These are phyloP conservation scores for Gopherus evgoodei DNA, from an alignment of 2,113 vertebrate genomes.

Conservation along the genomic window DNA sequence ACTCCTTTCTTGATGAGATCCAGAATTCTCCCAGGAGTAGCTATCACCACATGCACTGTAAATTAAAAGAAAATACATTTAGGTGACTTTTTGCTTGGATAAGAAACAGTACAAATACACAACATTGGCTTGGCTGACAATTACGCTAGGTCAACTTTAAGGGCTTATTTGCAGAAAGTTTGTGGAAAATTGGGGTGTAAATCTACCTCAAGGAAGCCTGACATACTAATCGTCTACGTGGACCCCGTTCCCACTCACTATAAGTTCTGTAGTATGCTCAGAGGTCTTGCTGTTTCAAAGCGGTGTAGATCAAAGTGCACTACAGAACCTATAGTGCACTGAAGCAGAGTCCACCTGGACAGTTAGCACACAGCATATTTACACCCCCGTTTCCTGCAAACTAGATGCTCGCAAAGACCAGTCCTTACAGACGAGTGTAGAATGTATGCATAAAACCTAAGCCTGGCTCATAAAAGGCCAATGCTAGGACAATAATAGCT, in stretches of 20 bases:
- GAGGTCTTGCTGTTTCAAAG: neutral
- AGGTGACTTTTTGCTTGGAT: neutral
- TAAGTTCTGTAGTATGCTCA: neutral
- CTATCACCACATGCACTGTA: constrained; percentile 97
- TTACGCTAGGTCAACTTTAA: neutral
- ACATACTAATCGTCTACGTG: too few relatives aligned
- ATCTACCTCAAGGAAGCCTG: neutral
- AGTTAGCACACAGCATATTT: neutral
- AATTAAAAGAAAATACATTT: constrained; percentile 35
- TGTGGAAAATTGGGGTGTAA: neutral
- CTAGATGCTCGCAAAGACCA: neutral
- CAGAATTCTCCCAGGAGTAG: constrained; percentile 97
- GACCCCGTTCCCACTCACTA: neutral
- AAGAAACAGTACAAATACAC: neutral
- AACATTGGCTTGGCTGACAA: neutral
- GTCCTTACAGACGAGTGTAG: neutral
- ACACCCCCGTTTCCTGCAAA: neutral
- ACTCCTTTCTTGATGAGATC: constrained; percentile 99
- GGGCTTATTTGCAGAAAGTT: neutral
- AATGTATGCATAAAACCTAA: neutral
- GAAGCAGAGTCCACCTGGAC: neutral
- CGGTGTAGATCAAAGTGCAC: neutral
- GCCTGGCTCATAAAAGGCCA: neutral
- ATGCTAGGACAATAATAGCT: neutral
- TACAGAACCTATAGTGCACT: neutral